Base-by-base conservation (phyloP, 2,113 vertebrate genomes). In the Bettongia penicillata region DNA sequence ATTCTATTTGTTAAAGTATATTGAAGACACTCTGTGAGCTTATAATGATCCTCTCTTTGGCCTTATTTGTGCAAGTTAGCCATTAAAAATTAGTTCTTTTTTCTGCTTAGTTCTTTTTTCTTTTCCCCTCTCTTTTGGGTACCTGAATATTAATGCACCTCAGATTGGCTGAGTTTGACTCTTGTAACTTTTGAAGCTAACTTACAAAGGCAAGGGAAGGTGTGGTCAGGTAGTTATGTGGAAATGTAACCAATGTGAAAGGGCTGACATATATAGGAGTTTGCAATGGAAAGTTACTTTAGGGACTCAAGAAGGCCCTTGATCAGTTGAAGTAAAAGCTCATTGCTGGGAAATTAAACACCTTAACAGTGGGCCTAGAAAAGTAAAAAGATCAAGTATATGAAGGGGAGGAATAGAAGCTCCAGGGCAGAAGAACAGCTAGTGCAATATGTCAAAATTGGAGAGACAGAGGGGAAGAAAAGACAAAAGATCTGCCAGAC, bases 21-120 rank as follows among this genome's bases (percentile, higher is more conserved):
- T 90, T 48, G 92, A 92, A 91, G 16, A 77, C 84, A 91, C 51
- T 3, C 11, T 10, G 3, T 16, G 37, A 61, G 53, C 90, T 8
- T 43, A 84, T 43, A 43, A 84, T 84, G n/a, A 43, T 43, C 19
- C 68, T 84, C n/a, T 84, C 37, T 14, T 43, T 84, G 68, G 68
- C 37, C 68, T 95, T 53, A n/a, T 43, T 96, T 96, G 93, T 96
- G 92, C 91, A 93, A 95, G 94, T 50, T 84, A 93, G 94, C 92
- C 92, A 93, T 96, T 97, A 94, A 51, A 48, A 49, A 97, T 90
- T 23, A 77, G 90, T 22, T 25, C 51, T 93, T 37, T n/a, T 94
- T 94, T 43, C 48, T 91, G 91, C 90, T 95, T 28, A 37, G n/a
- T 91, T 47, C 57, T 48, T 6, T 68, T 91, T n/a, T 0, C 24